Conservation (phyloP, 2,797 vertebrate species). For the Spheniscus humboldti region DNA sequence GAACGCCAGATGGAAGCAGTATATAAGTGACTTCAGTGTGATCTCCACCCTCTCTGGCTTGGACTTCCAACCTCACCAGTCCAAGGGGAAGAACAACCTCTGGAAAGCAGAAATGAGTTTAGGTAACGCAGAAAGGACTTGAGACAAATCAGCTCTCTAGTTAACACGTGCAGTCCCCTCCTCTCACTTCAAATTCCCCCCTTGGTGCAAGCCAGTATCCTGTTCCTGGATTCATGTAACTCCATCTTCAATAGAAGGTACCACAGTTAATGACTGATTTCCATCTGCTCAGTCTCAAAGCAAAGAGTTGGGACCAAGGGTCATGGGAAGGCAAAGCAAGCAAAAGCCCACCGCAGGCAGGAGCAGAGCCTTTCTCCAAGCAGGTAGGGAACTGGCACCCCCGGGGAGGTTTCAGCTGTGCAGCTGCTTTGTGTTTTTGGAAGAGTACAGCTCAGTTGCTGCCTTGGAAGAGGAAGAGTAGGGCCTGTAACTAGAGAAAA, state of each 20-base stretch:
- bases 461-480: background rate
- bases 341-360: accelerated
- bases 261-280: background rate
- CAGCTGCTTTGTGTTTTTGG: background rate
- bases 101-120: background rate
- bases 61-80: background rate
- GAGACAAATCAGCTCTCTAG: background rate
- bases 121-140: background rate
- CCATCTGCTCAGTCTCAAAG: background rate
- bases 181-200: background rate
- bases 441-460: background rate
- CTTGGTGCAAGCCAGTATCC: background rate
- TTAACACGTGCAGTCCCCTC: background rate
- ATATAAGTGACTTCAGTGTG: accelerated
- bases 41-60: background rate
- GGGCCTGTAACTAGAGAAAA: background rate
- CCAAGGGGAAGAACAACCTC: background rate
- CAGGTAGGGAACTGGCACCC: background rate
- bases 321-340: background rate
- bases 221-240: background rate
- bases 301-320: background rate
- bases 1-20: background rate
- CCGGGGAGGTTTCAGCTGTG: accelerated
- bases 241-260: background rate
- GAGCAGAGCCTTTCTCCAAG: background rate